A percentile compares a stretch with the other conserved stretches of the same genome.
These are phyloP conservation scores for Aurelia coerulea DNA, from an alignment of 30 jellyfish, hydroid and myxozoan genomes.

Conservation along the genomic window DNA sequence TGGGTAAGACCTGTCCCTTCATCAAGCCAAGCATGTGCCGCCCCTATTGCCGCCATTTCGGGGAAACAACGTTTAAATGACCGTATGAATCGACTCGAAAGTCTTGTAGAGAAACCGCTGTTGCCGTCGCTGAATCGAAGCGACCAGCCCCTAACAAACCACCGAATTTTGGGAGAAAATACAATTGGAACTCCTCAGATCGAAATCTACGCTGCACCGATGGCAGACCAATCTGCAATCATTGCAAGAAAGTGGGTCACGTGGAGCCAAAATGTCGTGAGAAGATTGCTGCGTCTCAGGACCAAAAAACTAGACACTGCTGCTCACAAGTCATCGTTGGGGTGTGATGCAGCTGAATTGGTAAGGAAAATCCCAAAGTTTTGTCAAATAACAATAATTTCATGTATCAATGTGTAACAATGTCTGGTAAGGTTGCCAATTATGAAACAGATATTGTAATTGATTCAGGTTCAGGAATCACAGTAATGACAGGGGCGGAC, in stretches of 20 bases:
- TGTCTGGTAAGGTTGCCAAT: slow-evolving; percentile 11
- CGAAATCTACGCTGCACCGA: slow-evolving; percentile 29
- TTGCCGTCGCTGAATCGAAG: too few species aligned
- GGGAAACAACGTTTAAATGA: too few species aligned
- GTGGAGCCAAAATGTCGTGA: neutral
- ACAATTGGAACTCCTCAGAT: neutral
- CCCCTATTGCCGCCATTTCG: too few species aligned
- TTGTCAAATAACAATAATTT: neutral
- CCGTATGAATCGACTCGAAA: too few species aligned
- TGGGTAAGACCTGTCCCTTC: too few species aligned
- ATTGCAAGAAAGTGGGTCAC: slow-evolving; percentile 20
- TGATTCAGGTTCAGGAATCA: slow-evolving; percentile 68
- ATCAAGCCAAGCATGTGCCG: too few species aligned
- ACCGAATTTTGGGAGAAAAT: neutral
- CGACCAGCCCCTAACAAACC: neutral
- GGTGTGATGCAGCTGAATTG: slow-evolving; percentile 39
- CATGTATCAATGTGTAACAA: slow-evolving; percentile 34
- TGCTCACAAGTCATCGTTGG: slow-evolving; percentile 20
- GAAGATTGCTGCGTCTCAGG: neutral
- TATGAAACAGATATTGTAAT: slow-evolving; percentile 29
- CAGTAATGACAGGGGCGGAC: too few species aligned
- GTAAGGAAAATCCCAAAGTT: slow-evolving; percentile 21
- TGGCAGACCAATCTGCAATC: slow-evolving; percentile 31
- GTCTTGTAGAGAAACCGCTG: too few species aligned
- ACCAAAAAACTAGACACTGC: slow-evolving; percentile 30